Evolutionary conservation across 2,888 invertebrate genomes (phyloP), one percentile per base, ranked within the genome.

Genomic region (Dasysyrphus albostriatus): DNA sequence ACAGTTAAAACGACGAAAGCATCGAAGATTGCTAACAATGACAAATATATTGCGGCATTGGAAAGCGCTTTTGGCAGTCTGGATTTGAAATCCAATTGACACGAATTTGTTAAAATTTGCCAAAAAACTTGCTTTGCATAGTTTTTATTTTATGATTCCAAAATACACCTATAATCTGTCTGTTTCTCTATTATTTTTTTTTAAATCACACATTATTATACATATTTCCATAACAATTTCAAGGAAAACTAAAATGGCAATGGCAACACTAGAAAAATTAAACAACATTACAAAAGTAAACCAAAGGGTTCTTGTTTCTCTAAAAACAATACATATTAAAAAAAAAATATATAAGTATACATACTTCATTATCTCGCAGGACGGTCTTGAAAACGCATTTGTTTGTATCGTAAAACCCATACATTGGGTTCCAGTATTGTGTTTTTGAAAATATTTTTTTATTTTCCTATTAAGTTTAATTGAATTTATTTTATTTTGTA

Each of bases 11-110:
- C 92, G 37, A 89, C 90, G 37, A 91, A 89, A 37, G 90, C 88
- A 77, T 90, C 92, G 74, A 90, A 91, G 39, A 92, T 94, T 83
- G 91, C 93, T 56, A 92, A 93, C 88, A 95, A 92, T 92, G 93
- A 90, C 32, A 92, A 91, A 79, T 89, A 91, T 56, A 91, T 92
- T 79, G 88, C 90, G 14, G 90, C 91, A 3, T 88, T 93, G 47
- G 93, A 93, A 72, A 89, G 88, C 54, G 91, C 92, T 56, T 91
- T 93, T 74, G 91, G 90, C 10, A 91, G 88, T 88, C 82, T 93
- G 88, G 93, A 93, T 56, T 90, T 92, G 39, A 92, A 92, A 89
- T 90, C 91, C 39, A 92, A 93, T 90, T 92, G 91, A 92, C 91
- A 89, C 77, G 87, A 58, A 79, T 70, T 87, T 75, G 65, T 70